Evolutionary conservation across 2,888 invertebrate genomes (phyloP), one percentile per base, ranked within the genome.

Genomic region (Gymnoscelis rufifasciata): DNA sequence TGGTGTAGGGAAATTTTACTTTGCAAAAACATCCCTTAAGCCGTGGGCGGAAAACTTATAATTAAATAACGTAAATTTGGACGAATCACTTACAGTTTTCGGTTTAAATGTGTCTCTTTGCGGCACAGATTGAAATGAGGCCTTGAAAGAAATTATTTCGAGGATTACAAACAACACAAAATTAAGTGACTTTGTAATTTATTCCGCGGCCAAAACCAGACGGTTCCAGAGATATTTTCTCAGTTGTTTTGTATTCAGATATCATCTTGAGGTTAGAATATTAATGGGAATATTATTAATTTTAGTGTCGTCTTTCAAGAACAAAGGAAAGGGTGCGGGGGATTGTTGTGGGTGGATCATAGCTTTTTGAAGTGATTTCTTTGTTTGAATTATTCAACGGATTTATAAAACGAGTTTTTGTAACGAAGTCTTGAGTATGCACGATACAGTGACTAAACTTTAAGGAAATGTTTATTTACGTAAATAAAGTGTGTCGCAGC

Each of bases 181-280:
- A 75, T 71, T 70, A 72, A 71, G 67, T 66, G 71, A 76, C 67
- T 72, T 74, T 66, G 65, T 68, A 72, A 75, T 73, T 75, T 73
- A 74, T 75, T 69, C 68, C 52, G 58, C 61, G 59, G 62, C 61
- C 63, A 66, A 64, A 72, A 66, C 65, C 50, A 50, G 68, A 63
- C 66, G 65, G 60, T 58, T 62, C 60, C 49, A 42, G 49, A 64
- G 55, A 71, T 71, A 70, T 71, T 72, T 59, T 5, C 63, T 66
- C 59, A 62, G 54, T 72, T 72, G 64, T 70, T 74, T 68, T 66
- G 63, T 71, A 62, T 71, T 66, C 58, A 64, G 57, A 65, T 68
- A 65, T 63, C 48, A 61, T 59, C 62, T 66, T 60, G 61, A 45
- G 56, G 57, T 43, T 40, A 49, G 54, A 65, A 70, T 66, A 62